phyloP scores from a whole-genome alignment of 2,113 vertebrate genomes.

The Spermophilus dauricus region DNA sequence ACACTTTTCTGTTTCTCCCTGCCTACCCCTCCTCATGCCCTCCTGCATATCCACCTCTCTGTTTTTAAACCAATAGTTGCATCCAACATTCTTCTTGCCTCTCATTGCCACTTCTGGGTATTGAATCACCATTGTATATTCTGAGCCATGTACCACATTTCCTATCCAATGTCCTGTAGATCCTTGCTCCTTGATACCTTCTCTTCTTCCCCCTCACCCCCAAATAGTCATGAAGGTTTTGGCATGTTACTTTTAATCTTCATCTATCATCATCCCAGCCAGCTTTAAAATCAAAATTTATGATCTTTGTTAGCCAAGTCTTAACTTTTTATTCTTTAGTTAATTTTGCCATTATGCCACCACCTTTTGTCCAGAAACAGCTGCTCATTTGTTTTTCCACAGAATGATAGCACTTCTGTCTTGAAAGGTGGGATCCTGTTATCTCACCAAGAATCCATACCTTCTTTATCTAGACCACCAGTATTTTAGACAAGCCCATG shows the following conservation, averaged over 20 bases:
- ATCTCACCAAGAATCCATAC: neutral
- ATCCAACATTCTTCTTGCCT: neutral
- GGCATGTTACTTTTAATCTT: neutral
- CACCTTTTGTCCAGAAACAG: neutral
- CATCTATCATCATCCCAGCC: neutral
- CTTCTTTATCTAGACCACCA: fast-evolving
- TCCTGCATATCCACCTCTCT: neutral
- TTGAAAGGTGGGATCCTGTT: neutral
- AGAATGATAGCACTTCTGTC: neutral
- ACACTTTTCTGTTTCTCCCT: neutral
- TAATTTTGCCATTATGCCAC: neutral
- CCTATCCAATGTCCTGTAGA: fast-evolving
- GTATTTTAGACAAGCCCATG: neutral
- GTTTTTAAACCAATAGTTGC: neutral
- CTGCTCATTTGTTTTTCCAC: neutral
- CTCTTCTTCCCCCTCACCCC: neutral
- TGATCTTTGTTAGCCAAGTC: neutral
- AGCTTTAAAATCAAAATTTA: neutral
- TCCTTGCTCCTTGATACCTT: neutral
- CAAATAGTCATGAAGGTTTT: neutral
- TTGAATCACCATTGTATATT: neutral
- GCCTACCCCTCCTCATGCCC: fast-evolving
- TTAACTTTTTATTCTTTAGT: neutral
- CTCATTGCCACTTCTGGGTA: neutral
- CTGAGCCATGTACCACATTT: neutral